Percentiles rank a stretch among this genome's conserved stretches.
These are phyloP conservation scores for Lasioglossum pauxillum DNA, from an alignment of 2,888 invertebrate species.

Conservation along the genomic window DNA sequence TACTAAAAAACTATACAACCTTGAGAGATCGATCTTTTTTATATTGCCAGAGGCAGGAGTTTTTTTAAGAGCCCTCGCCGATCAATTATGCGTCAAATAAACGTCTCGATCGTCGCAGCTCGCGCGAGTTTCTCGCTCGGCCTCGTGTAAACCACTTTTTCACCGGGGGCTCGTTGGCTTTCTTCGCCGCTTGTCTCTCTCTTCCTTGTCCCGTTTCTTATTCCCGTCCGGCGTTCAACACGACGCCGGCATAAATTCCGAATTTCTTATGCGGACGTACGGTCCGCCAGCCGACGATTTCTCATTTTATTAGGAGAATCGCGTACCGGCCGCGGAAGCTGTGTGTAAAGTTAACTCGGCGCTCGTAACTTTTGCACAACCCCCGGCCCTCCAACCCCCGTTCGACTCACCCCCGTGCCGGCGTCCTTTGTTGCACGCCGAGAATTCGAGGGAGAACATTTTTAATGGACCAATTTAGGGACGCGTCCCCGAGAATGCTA, in stretches of 20 bases:
- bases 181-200: neutral
- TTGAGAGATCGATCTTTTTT: neutral
- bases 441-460: constrained; percentile 7
- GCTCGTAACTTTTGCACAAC: constrained; percentile 26
- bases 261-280: constrained; percentile 37
- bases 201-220: constrained; percentile 16
- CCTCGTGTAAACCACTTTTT: constrained; percentile 24
- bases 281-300: constrained; percentile 17
- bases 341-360: neutral
- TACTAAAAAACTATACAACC: neutral
- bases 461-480: constrained; percentile 34
- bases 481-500: constrained; percentile 20
- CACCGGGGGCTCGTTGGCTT: neutral
- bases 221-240: constrained; percentile 9
- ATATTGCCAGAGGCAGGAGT: neutral
- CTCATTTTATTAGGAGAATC: constrained; percentile 45
- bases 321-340: constrained; percentile 12
- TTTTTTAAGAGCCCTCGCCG: neutral
- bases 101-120: neutral
- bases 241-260: constrained; percentile 43
- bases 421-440: constrained; percentile 21
- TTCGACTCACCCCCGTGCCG: neutral
- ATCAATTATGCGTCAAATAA: neutral
- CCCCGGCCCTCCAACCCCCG: neutral
- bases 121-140: constrained; percentile 8